These are phyloP conservation scores for Paedocypris sp. DNA, from an alignment of 2,113 vertebrate species.

Conservation along the genomic window DNA sequence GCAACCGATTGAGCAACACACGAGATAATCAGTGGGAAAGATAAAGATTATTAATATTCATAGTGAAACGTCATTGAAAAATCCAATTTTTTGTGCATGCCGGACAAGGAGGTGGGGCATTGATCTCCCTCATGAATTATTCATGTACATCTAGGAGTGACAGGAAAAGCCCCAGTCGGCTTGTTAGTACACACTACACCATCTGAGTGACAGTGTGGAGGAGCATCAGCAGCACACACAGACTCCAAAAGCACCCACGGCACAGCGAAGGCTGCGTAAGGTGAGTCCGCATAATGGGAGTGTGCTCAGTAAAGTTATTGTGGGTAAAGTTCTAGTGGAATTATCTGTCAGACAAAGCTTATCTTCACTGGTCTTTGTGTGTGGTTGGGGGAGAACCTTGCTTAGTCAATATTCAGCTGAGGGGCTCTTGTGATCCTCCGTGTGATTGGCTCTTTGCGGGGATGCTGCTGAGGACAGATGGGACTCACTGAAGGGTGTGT, in stretches of 20 bases:
- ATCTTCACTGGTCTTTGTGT: slow-evolving; percentile 12
- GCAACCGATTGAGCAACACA: no score
- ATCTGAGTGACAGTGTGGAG: slow-evolving; percentile 33
- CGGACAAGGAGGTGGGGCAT: slow-evolving; percentile 16
- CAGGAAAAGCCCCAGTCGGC: slow-evolving; percentile 37
- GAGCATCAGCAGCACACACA: slow-evolving; percentile 15
- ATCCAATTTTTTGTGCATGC: not conserved
- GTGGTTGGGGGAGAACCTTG: slow-evolving; percentile 27
- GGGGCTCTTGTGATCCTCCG: not conserved
- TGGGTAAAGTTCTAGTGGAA: not conserved
- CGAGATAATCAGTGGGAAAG: no score
- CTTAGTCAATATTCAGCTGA: slow-evolving; percentile 21
- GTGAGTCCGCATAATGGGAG: not conserved
- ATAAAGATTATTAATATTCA: not conserved
- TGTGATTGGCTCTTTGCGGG: slow-evolving; percentile 44
- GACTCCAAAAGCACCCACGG: not conserved
- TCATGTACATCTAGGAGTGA: slow-evolving; percentile 48
- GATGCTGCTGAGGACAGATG: slow-evolving; percentile 27
- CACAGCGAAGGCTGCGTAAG: not conserved
- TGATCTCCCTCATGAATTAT: slow-evolving; percentile 56
- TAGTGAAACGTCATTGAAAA: not conserved
- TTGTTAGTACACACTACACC: slow-evolving; percentile 49
- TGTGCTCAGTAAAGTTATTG: not conserved
- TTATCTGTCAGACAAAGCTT: slow-evolving; percentile 3
- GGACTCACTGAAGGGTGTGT: slow-evolving; percentile 54